These are phyloP conservation scores for Helicoverpa zea DNA, from an alignment of 1,140 invertebrate genomes.

Conservation along the genomic window DNA sequence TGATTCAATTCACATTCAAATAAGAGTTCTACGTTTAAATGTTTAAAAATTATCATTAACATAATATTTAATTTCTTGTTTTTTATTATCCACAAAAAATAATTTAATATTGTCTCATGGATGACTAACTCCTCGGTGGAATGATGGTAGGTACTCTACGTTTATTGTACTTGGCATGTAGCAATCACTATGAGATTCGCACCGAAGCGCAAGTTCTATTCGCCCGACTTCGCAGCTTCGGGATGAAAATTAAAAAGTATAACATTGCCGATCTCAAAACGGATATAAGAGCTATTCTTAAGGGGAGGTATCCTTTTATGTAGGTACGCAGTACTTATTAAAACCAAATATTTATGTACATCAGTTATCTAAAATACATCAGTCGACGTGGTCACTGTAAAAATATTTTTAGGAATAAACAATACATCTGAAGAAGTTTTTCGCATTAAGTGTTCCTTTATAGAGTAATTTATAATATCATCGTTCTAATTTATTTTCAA, in stretches of 20 bases:
- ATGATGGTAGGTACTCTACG: slow-evolving; percentile 20
- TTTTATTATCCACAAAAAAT: background rate
- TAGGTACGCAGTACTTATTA: slow-evolving; percentile 15
- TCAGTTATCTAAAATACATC: slow-evolving; percentile 20
- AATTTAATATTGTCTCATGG: slow-evolving; percentile 50
- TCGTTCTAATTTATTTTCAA: slow-evolving; percentile 45
- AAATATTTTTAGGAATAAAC: slow-evolving; percentile 46
- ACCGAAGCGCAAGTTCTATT: background rate
- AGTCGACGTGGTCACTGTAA: slow-evolving; percentile 13
- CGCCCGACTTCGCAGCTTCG: background rate
- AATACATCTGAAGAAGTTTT: slow-evolving; percentile 45
- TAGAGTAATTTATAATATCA: slow-evolving; percentile 48
- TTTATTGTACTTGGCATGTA: background rate
- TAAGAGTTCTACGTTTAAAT: slow-evolving; percentile 1
- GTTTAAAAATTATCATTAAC: slow-evolving; percentile 1
- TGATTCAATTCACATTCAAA: slow-evolving; percentile 12
- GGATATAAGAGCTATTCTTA: background rate
- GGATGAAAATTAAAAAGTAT: background rate
- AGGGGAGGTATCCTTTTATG: background rate
- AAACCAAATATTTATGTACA: slow-evolving; percentile 14
- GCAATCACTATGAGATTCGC: slow-evolving; percentile 4
- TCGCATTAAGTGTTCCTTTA: slow-evolving; percentile 39
- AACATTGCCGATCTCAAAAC: background rate
- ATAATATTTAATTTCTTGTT: slow-evolving; percentile 1
- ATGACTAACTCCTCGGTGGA: slow-evolving; percentile 60